Evolutionary conservation across 2,113 vertebrate genomes (phyloP).

Genomic region (Zosterops hypoxanthus): DNA sequence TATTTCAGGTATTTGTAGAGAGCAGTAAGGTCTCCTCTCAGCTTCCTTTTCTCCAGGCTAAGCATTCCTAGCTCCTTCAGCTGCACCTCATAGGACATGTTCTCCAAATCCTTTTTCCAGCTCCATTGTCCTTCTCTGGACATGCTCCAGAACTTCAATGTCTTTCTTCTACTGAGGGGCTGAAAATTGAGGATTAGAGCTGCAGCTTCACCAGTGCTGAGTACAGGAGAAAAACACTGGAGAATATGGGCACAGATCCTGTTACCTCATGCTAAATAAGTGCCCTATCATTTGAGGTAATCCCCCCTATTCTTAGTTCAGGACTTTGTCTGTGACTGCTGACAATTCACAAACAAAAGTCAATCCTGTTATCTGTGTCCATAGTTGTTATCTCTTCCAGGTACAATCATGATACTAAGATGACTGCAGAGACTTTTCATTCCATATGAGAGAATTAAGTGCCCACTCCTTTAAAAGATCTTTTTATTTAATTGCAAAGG

Average conservation of each 20-base stretch:
- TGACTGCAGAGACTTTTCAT: background rate
- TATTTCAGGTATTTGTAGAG: background rate
- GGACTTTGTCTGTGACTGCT: background rate
- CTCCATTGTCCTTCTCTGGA: background rate
- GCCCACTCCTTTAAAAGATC: background rate
- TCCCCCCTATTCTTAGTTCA: background rate
- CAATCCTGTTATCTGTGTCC: background rate
- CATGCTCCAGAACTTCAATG: background rate
- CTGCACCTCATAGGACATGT: rapidly evolving
- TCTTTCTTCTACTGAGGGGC: background rate
- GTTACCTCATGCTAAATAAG: conserved; percentile 52
- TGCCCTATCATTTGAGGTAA: conserved; percentile 73
- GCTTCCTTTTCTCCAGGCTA: background rate
- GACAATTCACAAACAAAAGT: background rate
- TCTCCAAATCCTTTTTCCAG: rapidly evolving
- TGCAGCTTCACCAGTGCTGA: background rate
- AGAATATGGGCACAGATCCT: conserved; percentile 71
- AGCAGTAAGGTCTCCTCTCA: background rate
- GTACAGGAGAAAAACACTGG: background rate
- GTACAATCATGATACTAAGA: background rate
- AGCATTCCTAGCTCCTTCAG: background rate
- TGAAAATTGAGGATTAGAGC: background rate
- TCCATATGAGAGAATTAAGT: background rate
- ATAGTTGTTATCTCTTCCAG: background rate
- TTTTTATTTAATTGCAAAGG: background rate